phyloP scores from a whole-genome alignment of 2,888 invertebrate genomes.

The Pandemis corylana region DNA sequence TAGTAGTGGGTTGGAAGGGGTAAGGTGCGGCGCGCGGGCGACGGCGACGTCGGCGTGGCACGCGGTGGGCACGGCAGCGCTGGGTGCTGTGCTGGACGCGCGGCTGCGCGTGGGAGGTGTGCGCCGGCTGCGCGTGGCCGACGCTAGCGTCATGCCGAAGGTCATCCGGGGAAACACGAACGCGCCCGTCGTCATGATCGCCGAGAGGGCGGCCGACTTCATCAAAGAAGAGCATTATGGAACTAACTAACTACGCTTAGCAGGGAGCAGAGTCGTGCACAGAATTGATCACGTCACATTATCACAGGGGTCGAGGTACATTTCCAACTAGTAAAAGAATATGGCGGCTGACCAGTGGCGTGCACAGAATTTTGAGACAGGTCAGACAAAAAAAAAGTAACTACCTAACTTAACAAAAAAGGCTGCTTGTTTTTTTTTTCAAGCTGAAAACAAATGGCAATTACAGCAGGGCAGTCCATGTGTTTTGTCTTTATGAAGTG shows the following conservation, averaged over 20 bases:
- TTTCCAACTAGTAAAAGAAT: no score
- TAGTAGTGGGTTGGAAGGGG: conserved; percentile 56
- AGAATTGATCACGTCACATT: no score
- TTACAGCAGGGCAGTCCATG: no score
- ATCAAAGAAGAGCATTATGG: conserved; percentile 58
- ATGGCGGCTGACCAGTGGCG: no score
- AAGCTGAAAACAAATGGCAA: no score
- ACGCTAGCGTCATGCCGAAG: conserved; percentile 72
- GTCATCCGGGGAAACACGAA: conserved; percentile 73
- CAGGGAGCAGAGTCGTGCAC: background rate
- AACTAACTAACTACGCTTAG: background rate
- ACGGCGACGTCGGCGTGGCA: conserved; percentile 74
- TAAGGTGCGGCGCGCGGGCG: conserved; percentile 71
- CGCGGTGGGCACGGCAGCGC: conserved; percentile 69
- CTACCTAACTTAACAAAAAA: no score
- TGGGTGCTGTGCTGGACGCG: conserved; percentile 68
- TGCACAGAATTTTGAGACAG: no score
- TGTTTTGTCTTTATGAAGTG: no score
- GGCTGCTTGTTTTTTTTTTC: no score
- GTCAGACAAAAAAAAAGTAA: no score
- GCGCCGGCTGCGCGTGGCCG: conserved; percentile 63
- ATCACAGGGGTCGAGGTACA: no score
- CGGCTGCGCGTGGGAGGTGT: conserved; percentile 61
- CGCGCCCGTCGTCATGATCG: conserved; percentile 74
- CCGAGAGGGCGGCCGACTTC: conserved; percentile 69